Conservation (phyloP, 2,888 invertebrate genomes). For the Iselma pallidipennis region DNA sequence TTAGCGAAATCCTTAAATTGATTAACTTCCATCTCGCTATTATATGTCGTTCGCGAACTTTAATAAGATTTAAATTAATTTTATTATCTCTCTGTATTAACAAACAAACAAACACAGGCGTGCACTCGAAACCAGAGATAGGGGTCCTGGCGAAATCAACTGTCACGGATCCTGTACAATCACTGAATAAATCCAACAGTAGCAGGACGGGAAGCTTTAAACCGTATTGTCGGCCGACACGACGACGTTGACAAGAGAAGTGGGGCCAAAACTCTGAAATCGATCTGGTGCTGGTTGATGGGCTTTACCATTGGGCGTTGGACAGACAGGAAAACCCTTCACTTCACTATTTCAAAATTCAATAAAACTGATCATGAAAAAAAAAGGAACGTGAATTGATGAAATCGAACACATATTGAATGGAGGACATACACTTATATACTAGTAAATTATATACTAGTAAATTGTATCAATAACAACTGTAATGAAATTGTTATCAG, state of each 20-base stretch:
- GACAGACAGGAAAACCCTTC: slow-evolving; percentile 22
- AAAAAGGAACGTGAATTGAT: too few species aligned
- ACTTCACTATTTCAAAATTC: background rate
- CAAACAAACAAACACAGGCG: too few species aligned
- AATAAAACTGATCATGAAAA: too few species aligned
- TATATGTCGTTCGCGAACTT: background rate
- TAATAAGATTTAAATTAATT: too few species aligned
- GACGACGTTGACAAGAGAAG: slow-evolving; percentile 24
- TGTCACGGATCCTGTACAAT: slow-evolving; percentile 15
- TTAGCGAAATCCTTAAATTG: slow-evolving; percentile 87
- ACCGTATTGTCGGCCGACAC: slow-evolving; percentile 11
- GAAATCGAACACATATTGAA: too few species aligned
- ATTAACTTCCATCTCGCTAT: slow-evolving; percentile 71
- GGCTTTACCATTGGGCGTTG: background rate
- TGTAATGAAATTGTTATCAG: too few species aligned
- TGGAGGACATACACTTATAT: too few species aligned
- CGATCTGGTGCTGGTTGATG: slow-evolving; percentile 29
- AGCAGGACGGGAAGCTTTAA: slow-evolving; percentile 34
- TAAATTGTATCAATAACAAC: too few species aligned
- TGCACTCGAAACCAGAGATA: too few species aligned
- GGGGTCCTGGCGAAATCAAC: background rate
- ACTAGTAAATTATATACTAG: too few species aligned
- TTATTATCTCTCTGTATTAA: too few species aligned
- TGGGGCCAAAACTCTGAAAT: slow-evolving; percentile 37
- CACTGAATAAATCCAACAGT: slow-evolving; percentile 29